Evolutionary conservation across 2,888 invertebrate species (phyloP).

Genomic region (Euspilapteryx auroguttella): DNA sequence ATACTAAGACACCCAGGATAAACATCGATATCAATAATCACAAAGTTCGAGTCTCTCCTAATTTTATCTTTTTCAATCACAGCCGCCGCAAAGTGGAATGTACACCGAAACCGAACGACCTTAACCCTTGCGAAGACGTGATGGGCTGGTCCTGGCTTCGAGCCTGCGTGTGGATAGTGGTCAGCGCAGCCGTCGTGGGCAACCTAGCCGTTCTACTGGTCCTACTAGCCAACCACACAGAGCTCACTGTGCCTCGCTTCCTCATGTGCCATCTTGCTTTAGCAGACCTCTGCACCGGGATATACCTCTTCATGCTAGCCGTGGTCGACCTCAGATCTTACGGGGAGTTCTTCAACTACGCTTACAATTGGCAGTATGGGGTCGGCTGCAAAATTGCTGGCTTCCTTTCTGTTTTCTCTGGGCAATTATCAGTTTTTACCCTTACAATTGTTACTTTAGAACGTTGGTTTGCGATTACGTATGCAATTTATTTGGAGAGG

Average conservation of each 20-base stretch:
- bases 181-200: constrained; percentile 78
- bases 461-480: constrained; percentile 81
- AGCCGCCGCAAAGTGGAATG: constrained; percentile 60
- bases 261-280: constrained; percentile 75
- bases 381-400: constrained; percentile 85
- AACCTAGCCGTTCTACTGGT: constrained; percentile 82
- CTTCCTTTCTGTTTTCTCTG: constrained; percentile 84
- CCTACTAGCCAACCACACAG: constrained; percentile 63
- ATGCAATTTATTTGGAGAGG: constrained; percentile 81
- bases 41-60: too few species aligned
- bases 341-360: constrained; percentile 87
- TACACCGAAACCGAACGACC: constrained; percentile 74
- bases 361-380: constrained; percentile 86
- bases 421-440: constrained; percentile 86
- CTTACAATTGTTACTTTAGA: constrained; percentile 85
- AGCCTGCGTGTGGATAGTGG: constrained; percentile 85
- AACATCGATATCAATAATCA: too few species aligned
- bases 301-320: constrained; percentile 82
- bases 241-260: constrained; percentile 43
- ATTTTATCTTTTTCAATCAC: constrained; percentile 8
- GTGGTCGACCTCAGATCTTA: constrained; percentile 82
- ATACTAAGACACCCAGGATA: too few species aligned
- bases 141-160: constrained; percentile 82
- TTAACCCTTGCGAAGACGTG: constrained; percentile 89
- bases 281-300: constrained; percentile 86